Conservation (phyloP, 2,797 vertebrate genomes). For the Selene dorsalis region DNA sequence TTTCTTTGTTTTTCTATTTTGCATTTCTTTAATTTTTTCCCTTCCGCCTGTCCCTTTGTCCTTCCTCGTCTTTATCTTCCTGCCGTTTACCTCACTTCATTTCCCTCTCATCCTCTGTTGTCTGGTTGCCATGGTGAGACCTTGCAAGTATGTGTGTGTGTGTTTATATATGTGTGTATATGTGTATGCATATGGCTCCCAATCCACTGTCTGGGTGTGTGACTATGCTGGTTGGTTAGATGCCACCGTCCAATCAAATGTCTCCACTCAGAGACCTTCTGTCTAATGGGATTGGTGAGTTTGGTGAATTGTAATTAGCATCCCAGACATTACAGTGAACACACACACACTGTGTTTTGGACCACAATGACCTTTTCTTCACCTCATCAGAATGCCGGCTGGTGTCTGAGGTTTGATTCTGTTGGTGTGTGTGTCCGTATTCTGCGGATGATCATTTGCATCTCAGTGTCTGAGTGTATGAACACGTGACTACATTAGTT, state of each 20-base stretch:
- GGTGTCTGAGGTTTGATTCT: conserved; percentile 27
- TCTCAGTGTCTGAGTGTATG: background rate
- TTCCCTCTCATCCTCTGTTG: conserved; percentile 59
- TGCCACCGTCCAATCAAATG: conserved; percentile 67
- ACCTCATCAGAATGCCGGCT: conserved; percentile 61
- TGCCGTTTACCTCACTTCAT: conserved; percentile 55
- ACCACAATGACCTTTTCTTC: conserved; percentile 55
- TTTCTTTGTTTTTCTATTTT: conserved; percentile 25
- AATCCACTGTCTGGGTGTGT: conserved; percentile 48
- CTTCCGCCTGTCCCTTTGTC: conserved; percentile 50
- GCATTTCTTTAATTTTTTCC: conserved; percentile 23
- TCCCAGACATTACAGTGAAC: conserved; percentile 44
- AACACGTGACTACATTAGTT: background rate
- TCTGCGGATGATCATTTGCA: background rate
- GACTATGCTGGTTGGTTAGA: conserved; percentile 60
- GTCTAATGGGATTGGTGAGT: conserved; percentile 59
- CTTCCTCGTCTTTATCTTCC: conserved; percentile 50
- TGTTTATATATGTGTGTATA: conserved; percentile 13
- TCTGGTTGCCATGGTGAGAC: conserved; percentile 79
- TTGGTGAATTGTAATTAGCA: conserved; percentile 65
- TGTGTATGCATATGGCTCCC: background rate
- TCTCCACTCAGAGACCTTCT: conserved; percentile 43
- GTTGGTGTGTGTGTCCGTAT: background rate
- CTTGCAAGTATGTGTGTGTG: conserved; percentile 9
- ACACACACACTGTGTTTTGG: conserved; percentile 30